Conservation (phyloP, 37 sponge, comb jelly and placozoan species). For the Halichondria panicea region DNA sequence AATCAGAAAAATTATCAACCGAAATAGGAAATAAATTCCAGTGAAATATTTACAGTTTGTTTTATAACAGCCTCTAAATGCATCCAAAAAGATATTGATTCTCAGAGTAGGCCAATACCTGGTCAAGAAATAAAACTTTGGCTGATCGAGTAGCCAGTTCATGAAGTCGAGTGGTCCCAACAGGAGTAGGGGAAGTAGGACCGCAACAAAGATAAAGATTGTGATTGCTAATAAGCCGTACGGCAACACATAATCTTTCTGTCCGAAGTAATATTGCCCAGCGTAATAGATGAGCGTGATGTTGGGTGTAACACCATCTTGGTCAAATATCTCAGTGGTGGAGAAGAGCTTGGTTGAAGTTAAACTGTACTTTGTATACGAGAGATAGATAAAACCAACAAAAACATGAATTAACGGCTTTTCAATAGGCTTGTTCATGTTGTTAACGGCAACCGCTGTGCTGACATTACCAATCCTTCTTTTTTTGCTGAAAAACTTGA, state of each 20-base stretch:
- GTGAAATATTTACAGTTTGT: neutral
- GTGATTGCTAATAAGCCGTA: neutral
- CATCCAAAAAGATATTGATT: neutral
- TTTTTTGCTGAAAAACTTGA: no score
- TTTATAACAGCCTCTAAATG: neutral
- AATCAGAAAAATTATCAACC: neutral
- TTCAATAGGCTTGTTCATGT: no score
- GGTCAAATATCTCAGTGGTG: neutral
- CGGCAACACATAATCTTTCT: neutral
- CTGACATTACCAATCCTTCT: no score
- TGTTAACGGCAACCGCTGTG: no score
- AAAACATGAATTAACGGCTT: neutral
- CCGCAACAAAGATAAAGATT: neutral
- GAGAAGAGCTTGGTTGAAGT: neutral
- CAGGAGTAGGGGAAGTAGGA: neutral
- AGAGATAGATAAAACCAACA: conserved; percentile 1
- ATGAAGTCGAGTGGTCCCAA: neutral
- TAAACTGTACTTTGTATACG: conserved; percentile 5
- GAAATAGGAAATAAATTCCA: conserved; percentile 4
- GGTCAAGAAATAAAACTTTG: neutral
- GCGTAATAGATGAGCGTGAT: neutral
- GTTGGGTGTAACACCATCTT: neutral
- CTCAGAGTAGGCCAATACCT: neutral
- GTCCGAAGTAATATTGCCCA: neutral
- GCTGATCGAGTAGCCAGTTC: neutral